Conservation (phyloP, 1,140 invertebrate genomes). For the Andrena cerasifolii region DNA sequence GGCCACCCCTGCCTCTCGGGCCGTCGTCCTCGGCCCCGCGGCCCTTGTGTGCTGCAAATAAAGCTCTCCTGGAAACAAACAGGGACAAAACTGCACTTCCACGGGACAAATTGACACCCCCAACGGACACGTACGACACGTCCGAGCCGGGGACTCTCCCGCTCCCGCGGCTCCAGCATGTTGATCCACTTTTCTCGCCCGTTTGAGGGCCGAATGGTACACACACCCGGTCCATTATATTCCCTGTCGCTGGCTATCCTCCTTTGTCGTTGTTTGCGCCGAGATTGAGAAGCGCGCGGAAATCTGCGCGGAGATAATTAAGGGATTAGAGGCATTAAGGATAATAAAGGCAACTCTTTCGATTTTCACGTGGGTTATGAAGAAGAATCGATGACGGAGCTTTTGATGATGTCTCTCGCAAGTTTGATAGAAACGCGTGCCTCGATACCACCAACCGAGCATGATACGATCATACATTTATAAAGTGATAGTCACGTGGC, state of each 20-base stretch:
- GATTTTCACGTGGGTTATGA: too few relatives aligned
- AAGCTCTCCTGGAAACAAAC: conserved; percentile 79
- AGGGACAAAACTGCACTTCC: conserved; percentile 66
- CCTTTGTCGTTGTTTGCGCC: too few relatives aligned
- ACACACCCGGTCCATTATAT: background rate
- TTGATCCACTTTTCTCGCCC: conserved; percentile 55
- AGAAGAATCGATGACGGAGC: too few relatives aligned
- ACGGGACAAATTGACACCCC: conserved; percentile 76
- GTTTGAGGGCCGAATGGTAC: conserved; percentile 39
- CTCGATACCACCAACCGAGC: conserved; percentile 34
- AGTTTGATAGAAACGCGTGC: background rate
- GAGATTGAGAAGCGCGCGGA: background rate
- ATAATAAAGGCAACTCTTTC: too few relatives aligned
- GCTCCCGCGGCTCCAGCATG: conserved; percentile 55
- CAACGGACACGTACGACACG: conserved; percentile 61
- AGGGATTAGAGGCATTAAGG: too few relatives aligned
- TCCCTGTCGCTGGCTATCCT: too few relatives aligned
- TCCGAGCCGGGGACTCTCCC: conserved; percentile 36
- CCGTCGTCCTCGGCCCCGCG: conserved; percentile 49
- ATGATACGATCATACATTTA: conserved; percentile 74
- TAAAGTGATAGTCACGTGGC: conserved; percentile 78
- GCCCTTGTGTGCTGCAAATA: conserved; percentile 77
- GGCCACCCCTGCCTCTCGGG: conserved; percentile 43
- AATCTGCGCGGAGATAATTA: too few relatives aligned
- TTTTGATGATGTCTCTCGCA: too few relatives aligned